Evolutionary conservation across 2,888 invertebrate species (phyloP), one percentile per base, ranked within the genome.

Genomic region (Patella depressa): DNA sequence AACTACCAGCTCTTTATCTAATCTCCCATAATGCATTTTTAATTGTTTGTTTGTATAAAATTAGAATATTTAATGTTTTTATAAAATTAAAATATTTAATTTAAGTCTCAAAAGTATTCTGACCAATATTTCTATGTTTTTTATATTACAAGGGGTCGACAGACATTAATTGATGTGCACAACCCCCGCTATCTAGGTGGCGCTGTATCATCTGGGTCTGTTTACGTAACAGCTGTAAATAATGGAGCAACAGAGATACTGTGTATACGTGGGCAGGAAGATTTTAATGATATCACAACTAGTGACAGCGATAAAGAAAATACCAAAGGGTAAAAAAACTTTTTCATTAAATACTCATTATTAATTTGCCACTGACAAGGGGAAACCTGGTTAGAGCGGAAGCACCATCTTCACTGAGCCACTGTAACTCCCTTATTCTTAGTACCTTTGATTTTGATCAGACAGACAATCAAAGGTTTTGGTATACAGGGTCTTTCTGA

Each of bases 171-270:
- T n/a, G 87, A 88, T 72, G 81, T 91, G 15, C 85, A 87, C 53
- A 85, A 85, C 53, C 89, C 90, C 3, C 86, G 88, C 34, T 90
- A 86, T 81, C 85, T 90, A 45, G 90, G 91, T n/a, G 80, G 84
- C 73, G 90, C 88, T 24, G 80, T 86, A 54, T 85, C 82, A 70
- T 75, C 81, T 12, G 90, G 87, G n/a, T 84, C 90, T 9, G 88
- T 91, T 45, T 91, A 90, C 76, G 84, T 91, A 5, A 87, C 88
- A 0, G 85, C 89, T 15, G 82, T 85, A 55, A 84, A 80, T 70
- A 86, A 86, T 29, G 70, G 78, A 7, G 76, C 76, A 19, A 86
- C 89, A 15, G 89, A 91, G 76, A 78, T 92, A 53, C 81, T 91
- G 53, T 82, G 87, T 77, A 79, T 92, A 14, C 84, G 86, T 59